A percentile compares a stretch with the other conserved stretches of the same genome.
phyloP scores from a whole-genome alignment of 2,797 vertebrate genomes.

The Fringilla coelebs region DNA sequence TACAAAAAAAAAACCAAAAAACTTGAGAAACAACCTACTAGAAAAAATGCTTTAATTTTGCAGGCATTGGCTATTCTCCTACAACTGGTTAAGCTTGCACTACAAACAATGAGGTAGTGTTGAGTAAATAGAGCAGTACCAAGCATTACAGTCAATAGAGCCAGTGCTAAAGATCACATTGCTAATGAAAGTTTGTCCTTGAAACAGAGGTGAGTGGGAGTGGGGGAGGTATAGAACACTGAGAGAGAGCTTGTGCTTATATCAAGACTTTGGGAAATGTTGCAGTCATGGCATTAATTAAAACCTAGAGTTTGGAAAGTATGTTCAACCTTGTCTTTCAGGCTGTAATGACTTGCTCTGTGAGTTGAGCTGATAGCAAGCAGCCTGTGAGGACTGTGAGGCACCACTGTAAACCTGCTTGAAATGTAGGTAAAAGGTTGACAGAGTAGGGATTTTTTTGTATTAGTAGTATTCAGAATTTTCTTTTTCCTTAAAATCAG shows the following conservation, averaged over 20 bases:
- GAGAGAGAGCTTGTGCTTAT: background rate
- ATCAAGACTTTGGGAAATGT: background rate
- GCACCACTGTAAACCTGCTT: background rate
- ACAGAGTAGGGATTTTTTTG: background rate
- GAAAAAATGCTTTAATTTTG: background rate
- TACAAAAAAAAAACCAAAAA: background rate
- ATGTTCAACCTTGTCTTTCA: slow-evolving; percentile 20
- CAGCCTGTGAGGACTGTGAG: background rate
- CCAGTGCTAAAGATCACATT: slow-evolving; percentile 82
- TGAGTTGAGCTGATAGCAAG: slow-evolving; percentile 18
- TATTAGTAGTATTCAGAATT: background rate
- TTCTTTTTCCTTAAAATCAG: background rate
- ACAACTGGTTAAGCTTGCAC: slow-evolving; percentile 52
- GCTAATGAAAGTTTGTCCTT: slow-evolving; percentile 68
- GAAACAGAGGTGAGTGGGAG: slow-evolving; percentile 18
- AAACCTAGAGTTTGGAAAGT: background rate
- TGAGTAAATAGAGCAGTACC: slow-evolving; percentile 64
- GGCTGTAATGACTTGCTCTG: background rate
- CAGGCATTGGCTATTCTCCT: background rate
- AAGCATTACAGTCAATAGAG: slow-evolving; percentile 69
- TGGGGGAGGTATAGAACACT: background rate
- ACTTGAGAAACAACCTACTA: background rate
- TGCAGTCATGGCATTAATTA: background rate
- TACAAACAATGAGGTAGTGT: slow-evolving; percentile 71
- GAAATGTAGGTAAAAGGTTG: slow-evolving; percentile 52